phyloP scores from a whole-genome alignment of 2,797 vertebrate genomes.

The Kryptolebias ocellatus region DNA sequence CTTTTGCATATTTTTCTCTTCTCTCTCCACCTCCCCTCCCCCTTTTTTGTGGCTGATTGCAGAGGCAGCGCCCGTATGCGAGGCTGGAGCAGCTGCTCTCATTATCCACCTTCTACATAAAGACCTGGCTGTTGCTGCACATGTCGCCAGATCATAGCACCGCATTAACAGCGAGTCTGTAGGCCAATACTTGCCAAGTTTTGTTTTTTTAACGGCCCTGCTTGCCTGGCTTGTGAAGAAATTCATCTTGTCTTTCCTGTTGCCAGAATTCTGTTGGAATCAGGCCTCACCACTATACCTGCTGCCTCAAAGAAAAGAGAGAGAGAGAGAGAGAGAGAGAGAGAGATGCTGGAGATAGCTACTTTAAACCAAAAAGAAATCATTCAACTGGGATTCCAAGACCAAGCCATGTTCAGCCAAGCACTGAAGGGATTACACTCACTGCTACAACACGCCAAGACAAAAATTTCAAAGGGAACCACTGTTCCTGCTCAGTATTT shows the following conservation, averaged over 20 bases:
- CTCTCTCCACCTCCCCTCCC: neutral
- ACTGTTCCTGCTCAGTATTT: neutral
- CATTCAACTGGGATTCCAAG: neutral
- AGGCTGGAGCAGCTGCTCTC: conserved; percentile 8
- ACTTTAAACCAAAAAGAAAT: neutral
- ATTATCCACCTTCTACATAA: conserved; percentile 15
- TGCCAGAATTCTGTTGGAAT: neutral
- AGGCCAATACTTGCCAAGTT: neutral
- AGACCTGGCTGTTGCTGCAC: conserved; percentile 2
- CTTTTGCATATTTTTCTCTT: neutral
- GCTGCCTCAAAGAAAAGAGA: neutral
- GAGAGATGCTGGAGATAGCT: neutral
- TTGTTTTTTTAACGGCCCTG: neutral
- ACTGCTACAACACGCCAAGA: neutral
- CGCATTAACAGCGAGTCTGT: neutral
- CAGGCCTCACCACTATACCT: neutral
- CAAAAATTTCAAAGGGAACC: neutral
- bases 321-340: neutral
- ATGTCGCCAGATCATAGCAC: conserved; percentile 3
- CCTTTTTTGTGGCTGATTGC: conserved; percentile 9
- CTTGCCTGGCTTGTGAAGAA: neutral
- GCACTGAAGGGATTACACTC: neutral
- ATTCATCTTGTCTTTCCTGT: neutral
- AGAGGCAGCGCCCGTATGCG: conserved; percentile 1
- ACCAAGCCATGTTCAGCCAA: neutral